Conservation (phyloP, 2,797 vertebrate species). For the Acanthis flammea region DNA sequence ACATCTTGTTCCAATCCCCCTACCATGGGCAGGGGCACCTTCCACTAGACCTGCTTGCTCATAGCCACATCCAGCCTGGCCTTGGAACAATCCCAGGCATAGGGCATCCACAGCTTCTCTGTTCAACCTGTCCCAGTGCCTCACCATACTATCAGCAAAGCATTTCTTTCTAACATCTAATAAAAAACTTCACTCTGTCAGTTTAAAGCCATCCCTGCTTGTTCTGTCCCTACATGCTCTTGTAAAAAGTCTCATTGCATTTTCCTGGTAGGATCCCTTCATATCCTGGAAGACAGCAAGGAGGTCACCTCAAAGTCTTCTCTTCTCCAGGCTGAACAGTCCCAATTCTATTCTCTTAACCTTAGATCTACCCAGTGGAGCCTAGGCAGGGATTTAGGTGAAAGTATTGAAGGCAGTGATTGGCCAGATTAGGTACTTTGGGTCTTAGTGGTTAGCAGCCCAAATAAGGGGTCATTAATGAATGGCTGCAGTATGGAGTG, state of each 20-base stretch:
- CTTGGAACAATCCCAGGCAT: not conserved
- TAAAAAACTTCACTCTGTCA: not conserved
- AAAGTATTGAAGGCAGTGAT: not conserved
- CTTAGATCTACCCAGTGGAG: not conserved
- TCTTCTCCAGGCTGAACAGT: not conserved
- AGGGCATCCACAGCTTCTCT: not conserved
- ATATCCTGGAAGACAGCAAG: rapidly evolving
- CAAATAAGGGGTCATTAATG: not conserved
- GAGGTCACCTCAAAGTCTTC: not conserved
- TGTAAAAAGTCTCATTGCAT: not conserved
- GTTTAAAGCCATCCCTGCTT: not conserved
- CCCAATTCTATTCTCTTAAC: not conserved
- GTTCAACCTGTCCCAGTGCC: not conserved
- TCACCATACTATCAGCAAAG: not conserved
- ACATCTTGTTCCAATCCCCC: not conserved
- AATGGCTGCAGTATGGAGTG: not conserved
- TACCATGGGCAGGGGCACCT: too few species aligned
- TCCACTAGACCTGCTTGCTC: not conserved
- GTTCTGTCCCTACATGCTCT: too few species aligned
- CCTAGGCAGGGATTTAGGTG: not conserved
- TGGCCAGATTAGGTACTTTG: not conserved
- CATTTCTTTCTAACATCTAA: not conserved
- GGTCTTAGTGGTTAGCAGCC: not conserved
- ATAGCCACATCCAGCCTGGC: not conserved
- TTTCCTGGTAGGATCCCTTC: not conserved